Base-by-base conservation (phyloP, 2,888 invertebrate species). In the Melieria crassipennis region DNA sequence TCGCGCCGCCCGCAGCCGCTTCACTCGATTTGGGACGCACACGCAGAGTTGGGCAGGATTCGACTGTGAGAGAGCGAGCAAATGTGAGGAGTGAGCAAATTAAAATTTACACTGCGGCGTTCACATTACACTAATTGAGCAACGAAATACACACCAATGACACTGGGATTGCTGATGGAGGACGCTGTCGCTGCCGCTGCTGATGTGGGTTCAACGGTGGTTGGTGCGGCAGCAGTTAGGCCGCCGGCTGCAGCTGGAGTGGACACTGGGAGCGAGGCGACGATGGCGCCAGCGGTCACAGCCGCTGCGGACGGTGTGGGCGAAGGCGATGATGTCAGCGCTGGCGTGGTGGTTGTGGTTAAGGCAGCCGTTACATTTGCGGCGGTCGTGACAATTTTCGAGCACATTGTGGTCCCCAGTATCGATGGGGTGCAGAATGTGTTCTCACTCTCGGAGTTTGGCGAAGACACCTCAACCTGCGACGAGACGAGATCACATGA, bases 401-500 rank as follows among this genome's bases (percentile, higher is more conserved):
- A 85, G 79, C 87, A 87, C 86, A 87, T 86, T 76, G 86, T 86
- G 71, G 86, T 83, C 77, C 86, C 85, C 70, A 87, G 81, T 77
- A 87, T 85, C 71, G 87, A 83, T 77, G 86, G 86, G 76, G 87
- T 86, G 79, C 87, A 87, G 77, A 87, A 84, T 76, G 86, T 85
- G 72, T 84, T 86, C 77, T 87, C 87, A 73, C 81, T 84, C 78
- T 87, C 87, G 73, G 87, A 86, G 83, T 85, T 87, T 77, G 87
- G 87, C 55, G 87, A 87, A 64, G 87, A 86, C 64, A 87, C 86
- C 81, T 87, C 87, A 72, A 87, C 87, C 87, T 87, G 73, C 11
- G 65, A 48, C 30, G 72, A 46, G 30, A 65, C 57, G 47, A 11
- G 16, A 16, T 2, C 9, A 57, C 9, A 45, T 43, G 7, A 30